phyloP scores from a whole-genome alignment of 1,140 invertebrate species.

The Rhynchophorus ferrugineus region DNA sequence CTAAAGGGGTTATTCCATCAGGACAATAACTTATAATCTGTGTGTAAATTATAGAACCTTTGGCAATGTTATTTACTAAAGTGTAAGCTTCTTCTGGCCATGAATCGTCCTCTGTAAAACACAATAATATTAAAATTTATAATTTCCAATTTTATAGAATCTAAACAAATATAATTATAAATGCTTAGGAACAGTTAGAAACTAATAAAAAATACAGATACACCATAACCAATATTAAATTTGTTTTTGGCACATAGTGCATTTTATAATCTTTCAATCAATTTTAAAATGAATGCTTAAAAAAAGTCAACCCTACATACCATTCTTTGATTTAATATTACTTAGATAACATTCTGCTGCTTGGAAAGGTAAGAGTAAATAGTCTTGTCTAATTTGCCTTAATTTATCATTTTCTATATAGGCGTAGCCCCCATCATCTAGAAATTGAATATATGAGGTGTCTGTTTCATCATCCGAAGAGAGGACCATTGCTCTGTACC shows the following conservation, averaged over 20 bases:
- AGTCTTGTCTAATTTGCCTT: constrained; percentile 85
- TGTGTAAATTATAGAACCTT: constrained; percentile 74
- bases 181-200: constrained; percentile 5
- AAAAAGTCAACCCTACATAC: constrained; percentile 46
- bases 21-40: constrained; percentile 77
- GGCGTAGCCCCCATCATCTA: constrained; percentile 91
- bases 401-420: constrained; percentile 64
- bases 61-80: constrained; percentile 68
- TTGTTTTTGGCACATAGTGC: neutral
- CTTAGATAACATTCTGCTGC: constrained; percentile 88
- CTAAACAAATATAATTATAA: neutral
- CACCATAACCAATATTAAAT: neutral
- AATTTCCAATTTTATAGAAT: neutral
- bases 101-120: constrained; percentile 39
- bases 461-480: constrained; percentile 57
- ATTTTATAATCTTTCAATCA: too few relatives aligned
- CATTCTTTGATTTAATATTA: constrained; percentile 73
- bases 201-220: neutral
- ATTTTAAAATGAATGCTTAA: constrained; percentile 7
- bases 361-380: constrained; percentile 90
- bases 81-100: constrained; percentile 71
- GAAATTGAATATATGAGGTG: constrained; percentile 74
- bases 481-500: constrained; percentile 84
- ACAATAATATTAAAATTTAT: neutral
- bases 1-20: constrained; percentile 64